phyloP scores from a whole-genome alignment of 2,888 invertebrate genomes.

The Cremastobaeus sp. region DNA sequence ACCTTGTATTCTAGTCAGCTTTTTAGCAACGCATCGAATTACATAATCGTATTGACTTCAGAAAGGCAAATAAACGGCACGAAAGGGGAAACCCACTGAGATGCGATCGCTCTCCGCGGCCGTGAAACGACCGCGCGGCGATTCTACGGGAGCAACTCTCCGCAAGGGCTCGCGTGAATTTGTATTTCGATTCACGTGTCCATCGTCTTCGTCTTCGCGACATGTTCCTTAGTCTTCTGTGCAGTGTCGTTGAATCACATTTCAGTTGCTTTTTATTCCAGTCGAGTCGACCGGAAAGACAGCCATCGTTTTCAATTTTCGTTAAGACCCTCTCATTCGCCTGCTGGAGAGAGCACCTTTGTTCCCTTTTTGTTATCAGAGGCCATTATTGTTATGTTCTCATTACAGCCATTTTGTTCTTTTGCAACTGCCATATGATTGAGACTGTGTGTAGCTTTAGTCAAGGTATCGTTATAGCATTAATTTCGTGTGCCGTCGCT shows the following conservation, averaged over 20 bases:
- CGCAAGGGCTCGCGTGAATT: conserved; percentile 51
- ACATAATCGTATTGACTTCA: conserved; percentile 61
- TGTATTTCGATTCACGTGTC: conserved; percentile 44
- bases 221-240: conserved; percentile 58
- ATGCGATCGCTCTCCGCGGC: conserved; percentile 31
- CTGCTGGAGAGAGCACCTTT: neutral
- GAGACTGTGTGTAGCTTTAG: conserved; percentile 34
- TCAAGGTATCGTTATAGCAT: neutral
- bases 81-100: conserved; percentile 4
- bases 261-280: neutral
- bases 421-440: conserved; percentile 38
- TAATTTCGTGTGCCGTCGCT: too few relatives aligned
- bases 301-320: neutral
- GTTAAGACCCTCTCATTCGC: neutral
- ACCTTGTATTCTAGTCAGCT: conserved; percentile 77
- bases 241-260: conserved; percentile 58
- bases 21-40: conserved; percentile 75
- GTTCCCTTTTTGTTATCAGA: neutral
- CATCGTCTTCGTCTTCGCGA: conserved; percentile 60
- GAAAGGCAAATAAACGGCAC: conserved; percentile 25
- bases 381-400: neutral
- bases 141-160: conserved; percentile 46
- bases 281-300: neutral
- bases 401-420: conserved; percentile 39
- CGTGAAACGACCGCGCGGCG: conserved; percentile 37